Base-by-base conservation (phyloP, 2,797 vertebrate species). In the Eptatretus atami region DNA sequence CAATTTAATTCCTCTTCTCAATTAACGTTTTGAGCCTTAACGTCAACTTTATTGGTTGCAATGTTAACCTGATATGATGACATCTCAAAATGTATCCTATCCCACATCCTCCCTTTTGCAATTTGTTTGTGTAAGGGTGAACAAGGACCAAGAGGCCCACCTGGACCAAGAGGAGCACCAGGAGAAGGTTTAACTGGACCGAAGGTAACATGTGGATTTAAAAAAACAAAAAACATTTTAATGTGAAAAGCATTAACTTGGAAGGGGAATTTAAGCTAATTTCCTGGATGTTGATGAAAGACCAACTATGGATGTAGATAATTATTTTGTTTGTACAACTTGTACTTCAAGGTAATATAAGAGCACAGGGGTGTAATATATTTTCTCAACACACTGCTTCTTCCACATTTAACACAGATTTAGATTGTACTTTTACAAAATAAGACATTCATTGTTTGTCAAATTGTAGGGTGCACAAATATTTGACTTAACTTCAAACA, bases 181-280 rank as follows among this genome's bases (percentile, higher is more conserved):
- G 84, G 81, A 73, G 80, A 85, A 68, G 82, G 84, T 63, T 69
- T 84, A 65, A 73, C 78, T 66, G 84, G 83, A 72, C 65, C 76
- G 25, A 87, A 88, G 79, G 82, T 90, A 71, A 69, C 75, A n/a
- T 61, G 10, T 25, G 57, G n/a, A 25, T 61, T 25, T 19, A 14
- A 60, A 14, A 9, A 60, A 14, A 60, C 55, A 60, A 14, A 19
- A 60, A 19, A 19, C 14, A 60, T 9, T 60, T 60, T 14, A 60
- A 60, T 60, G 55, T 6, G 19, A 44, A 44, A 8, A 44, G 31
- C 31, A 44, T 44, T 44, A 44, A 44, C 6, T 8, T 44, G 31
- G 4, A 44, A 44, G 31, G 31, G 31, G 6, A 44, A 44, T 44
- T 44, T 44, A 2, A 44, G 31, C 31, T 44, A 44, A 44, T 44